Evolutionary conservation across 2,888 invertebrate genomes (phyloP).

Genomic region (Troides oblongomaculatus): DNA sequence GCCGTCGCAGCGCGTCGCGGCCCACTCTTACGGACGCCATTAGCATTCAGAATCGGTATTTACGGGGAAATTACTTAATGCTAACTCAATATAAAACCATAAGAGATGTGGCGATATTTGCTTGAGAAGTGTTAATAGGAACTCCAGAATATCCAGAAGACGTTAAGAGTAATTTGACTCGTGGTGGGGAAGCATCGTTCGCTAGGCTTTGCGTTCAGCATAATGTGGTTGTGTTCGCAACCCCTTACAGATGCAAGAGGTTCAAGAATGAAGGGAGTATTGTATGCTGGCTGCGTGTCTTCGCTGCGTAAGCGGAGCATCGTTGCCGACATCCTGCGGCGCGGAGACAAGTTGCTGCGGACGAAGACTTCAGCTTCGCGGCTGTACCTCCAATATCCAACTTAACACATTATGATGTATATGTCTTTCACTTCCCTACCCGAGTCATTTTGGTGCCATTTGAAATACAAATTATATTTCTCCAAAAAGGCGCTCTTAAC

Average conservation of each 20-base stretch:
- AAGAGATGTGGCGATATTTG: slow-evolving; percentile 50
- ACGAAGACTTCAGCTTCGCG: slow-evolving; percentile 37
- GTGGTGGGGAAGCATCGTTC: slow-evolving; percentile 67
- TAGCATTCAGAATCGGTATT: slow-evolving; percentile 79
- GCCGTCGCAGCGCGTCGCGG: slow-evolving; percentile 64
- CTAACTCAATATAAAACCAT: slow-evolving; percentile 58
- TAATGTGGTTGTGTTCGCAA: slow-evolving; percentile 79
- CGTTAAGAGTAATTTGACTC: slow-evolving; percentile 73
- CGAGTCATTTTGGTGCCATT: slow-evolving; percentile 63
- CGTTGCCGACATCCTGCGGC: slow-evolving; percentile 37
- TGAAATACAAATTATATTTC: slow-evolving; percentile 30
- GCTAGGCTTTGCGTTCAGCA: slow-evolving; percentile 74
- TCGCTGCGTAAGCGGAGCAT: slow-evolving; percentile 21
- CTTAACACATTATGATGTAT: slow-evolving; percentile 51
- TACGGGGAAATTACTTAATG: slow-evolving; percentile 78
- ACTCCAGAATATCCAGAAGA: slow-evolving; percentile 46
- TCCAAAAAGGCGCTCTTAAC: slow-evolving; percentile 52
- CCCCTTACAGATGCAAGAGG: slow-evolving; percentile 76
- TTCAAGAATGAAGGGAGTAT: slow-evolving; percentile 58
- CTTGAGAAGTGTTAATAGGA: slow-evolving; percentile 31
- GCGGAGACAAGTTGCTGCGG: slow-evolving; percentile 36
- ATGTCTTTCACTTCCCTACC: slow-evolving; percentile 64
- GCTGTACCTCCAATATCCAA: slow-evolving; percentile 32
- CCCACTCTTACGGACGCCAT: slow-evolving; percentile 74
- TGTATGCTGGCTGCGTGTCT: slow-evolving; percentile 26